Conservation (phyloP, 2,113 vertebrate species). For the Manacus vitellinus region DNA sequence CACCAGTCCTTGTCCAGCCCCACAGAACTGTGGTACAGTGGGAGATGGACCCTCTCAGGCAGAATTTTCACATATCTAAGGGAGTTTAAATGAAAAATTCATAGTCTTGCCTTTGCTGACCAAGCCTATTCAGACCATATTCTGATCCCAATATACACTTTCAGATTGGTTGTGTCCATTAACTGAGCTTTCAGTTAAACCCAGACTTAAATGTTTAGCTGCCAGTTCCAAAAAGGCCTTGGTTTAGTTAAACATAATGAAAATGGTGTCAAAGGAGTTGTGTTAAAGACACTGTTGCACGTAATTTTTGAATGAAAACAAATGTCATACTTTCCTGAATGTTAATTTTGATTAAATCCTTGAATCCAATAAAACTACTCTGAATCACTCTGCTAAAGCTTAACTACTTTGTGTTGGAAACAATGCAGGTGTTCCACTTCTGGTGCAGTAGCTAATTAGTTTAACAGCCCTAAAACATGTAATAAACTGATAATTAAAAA, state of each 20-base stretch:
- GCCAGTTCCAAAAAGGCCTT: not conserved
- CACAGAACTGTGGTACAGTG: not conserved
- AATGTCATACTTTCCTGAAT: not conserved
- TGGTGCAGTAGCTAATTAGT: not conserved
- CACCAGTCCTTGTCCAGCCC: not conserved
- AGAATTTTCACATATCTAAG: not conserved
- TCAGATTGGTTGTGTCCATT: not conserved
- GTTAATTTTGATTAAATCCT: not conserved
- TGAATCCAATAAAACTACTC: not conserved
- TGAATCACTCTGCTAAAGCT: not conserved
- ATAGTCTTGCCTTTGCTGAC: not conserved
- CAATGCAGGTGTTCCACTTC: not conserved
- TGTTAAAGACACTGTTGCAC: not conserved
- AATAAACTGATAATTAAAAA: slow-evolving; percentile 31
- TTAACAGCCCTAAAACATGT: not conserved
- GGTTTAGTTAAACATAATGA: not conserved
- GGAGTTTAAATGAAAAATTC: not conserved
- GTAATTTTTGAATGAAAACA: not conserved
- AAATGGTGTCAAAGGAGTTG: not conserved
- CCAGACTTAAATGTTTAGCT: not conserved
- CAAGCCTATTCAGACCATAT: not conserved
- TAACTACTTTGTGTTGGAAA: not conserved
- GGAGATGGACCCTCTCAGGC: not conserved
- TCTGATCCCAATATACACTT: not conserved
- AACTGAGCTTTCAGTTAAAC: not conserved